These are phyloP conservation scores for Cryptophagus acutangulus DNA, from an alignment of 2,888 invertebrate genomes.

Conservation along the genomic window DNA sequence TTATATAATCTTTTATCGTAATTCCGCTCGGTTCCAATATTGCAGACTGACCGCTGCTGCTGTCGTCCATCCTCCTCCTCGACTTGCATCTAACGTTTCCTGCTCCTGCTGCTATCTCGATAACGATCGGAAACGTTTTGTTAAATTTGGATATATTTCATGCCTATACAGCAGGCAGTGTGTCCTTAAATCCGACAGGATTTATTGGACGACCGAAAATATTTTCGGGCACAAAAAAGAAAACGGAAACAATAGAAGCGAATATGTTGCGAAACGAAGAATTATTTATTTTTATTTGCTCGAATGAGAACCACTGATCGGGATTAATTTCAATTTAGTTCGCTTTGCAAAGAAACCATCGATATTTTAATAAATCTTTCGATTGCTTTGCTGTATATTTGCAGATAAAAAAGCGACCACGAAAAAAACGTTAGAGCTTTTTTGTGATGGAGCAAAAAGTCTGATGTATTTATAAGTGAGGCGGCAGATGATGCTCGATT, in stretches of 20 bases:
- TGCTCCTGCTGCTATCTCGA: conserved; percentile 10
- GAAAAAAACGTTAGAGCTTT: conserved; percentile 12
- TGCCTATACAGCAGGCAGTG: conserved; percentile 14
- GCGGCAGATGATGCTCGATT: conserved; percentile 9
- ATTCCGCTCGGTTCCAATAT: conserved; percentile 23
- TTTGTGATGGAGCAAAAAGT: conserved; percentile 9
- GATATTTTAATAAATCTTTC: no score
- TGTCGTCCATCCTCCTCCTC: conserved; percentile 5
- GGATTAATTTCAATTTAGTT: no score
- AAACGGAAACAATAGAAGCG: no score
- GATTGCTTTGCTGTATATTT: no score
- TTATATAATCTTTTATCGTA: no score
- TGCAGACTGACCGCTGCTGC: conserved; percentile 21
- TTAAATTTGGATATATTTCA: conserved; percentile 23
- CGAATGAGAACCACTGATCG: no score
- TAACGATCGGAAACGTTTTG: conserved; percentile 12
- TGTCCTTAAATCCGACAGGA: conserved; percentile 16
- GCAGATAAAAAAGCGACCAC: no score
- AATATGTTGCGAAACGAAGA: no score
- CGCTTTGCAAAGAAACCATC: no score
- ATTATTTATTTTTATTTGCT: no score
- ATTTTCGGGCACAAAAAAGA: no score
- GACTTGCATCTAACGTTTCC: conserved; percentile 11
- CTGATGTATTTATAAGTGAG: conserved; percentile 20
- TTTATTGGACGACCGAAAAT: conserved; percentile 22